A percentile compares a stretch with the other conserved stretches of the same genome.
Evolutionary conservation across 1,140 invertebrate species (phyloP).

Genomic region (Pseudomyrmex sp.): DNA sequence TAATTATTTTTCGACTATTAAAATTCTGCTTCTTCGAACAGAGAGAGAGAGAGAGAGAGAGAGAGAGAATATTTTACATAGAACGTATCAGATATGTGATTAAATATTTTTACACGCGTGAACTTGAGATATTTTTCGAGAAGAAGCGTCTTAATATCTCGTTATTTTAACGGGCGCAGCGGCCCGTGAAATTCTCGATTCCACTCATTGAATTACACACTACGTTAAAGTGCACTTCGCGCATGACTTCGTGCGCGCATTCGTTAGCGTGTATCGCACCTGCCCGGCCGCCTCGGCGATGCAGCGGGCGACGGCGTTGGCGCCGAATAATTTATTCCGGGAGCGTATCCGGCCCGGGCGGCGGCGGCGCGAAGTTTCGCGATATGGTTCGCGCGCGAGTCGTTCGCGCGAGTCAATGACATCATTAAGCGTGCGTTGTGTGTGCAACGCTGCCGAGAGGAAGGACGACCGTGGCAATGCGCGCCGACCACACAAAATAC

Average conservation of each 20-base stretch:
- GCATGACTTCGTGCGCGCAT: conserved; percentile 30
- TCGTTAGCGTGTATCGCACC: conserved; percentile 45
- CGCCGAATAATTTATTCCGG: conserved; percentile 61
- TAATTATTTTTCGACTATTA: no score
- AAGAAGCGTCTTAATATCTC: no score
- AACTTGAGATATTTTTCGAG: no score
- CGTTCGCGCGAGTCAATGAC: conserved; percentile 56
- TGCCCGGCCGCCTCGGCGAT: conserved; percentile 11
- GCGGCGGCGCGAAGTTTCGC: conserved; percentile 18
- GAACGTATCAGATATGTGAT: no score
- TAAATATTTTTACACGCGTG: no score
- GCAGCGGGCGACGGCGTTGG: conserved; percentile 1
- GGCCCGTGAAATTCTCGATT: neutral
- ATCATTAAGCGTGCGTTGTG: conserved; percentile 54
- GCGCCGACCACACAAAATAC: conserved; percentile 37
- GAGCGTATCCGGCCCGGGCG: conserved; percentile 49
- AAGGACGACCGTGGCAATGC: conserved; percentile 38
- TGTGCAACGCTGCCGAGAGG: conserved; percentile 24
- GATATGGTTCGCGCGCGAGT: conserved; percentile 42
- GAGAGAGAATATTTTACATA: no score
- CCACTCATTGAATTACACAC: neutral
- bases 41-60: no score
- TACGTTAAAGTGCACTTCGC: neutral
- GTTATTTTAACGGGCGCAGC: no score
- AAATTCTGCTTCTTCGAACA: no score